Conservation (phyloP, 2,797 vertebrate genomes). For the Periparus ater region DNA sequence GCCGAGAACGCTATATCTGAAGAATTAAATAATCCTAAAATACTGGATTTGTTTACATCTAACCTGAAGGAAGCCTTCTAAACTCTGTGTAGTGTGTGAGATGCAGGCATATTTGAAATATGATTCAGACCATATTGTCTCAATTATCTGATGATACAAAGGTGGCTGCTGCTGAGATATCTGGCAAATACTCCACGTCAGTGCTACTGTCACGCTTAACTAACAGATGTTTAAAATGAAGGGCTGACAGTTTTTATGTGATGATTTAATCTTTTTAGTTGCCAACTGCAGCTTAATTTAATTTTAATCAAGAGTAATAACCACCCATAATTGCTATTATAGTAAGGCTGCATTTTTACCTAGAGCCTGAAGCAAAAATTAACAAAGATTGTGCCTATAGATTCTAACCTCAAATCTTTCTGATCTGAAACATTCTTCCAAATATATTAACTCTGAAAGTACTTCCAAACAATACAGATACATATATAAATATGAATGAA, state of each 20-base stretch:
- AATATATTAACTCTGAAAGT: neutral
- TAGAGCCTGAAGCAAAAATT: neutral
- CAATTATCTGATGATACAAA: constrained; percentile 34
- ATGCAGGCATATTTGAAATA: constrained; percentile 7
- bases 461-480: neutral
- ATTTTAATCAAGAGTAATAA: constrained; percentile 77
- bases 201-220: constrained; percentile 37
- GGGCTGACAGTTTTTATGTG: constrained; percentile 66
- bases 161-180: constrained; percentile 48
- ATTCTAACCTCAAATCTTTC: neutral
- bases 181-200: constrained; percentile 58
- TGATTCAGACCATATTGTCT: neutral
- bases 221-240: constrained; percentile 74
- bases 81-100: neutral
- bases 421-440: neutral
- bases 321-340: constrained; percentile 40
- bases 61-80: neutral
- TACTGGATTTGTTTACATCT: neutral
- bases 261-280: constrained; percentile 72
- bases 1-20: neutral
- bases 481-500: neutral
- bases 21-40: neutral
- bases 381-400: neutral
- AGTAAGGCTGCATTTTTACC: constrained; percentile 20
- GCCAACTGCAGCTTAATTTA: constrained; percentile 73